A percentile compares a stretch with the other conserved stretches of the same genome.
Conservation (phyloP, 2,113 vertebrate genomes). For the Gymnorhina tibicen region DNA sequence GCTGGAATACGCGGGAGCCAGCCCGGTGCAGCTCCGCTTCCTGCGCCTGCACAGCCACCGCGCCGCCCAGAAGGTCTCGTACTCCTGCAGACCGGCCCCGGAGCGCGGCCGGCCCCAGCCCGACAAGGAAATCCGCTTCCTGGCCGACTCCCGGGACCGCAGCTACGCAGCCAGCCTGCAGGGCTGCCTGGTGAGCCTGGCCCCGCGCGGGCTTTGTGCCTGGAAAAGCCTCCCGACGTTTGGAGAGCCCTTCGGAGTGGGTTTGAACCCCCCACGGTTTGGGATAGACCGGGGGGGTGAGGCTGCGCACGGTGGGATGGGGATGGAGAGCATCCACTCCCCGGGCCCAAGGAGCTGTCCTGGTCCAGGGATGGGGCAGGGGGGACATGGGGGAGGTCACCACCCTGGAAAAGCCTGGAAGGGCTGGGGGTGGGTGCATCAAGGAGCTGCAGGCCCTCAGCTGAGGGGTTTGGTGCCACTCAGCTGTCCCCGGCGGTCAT, state of each 20-base stretch:
- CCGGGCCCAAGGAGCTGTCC: not conserved
- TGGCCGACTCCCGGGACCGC: slow-evolving; percentile 73
- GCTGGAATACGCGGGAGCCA: slow-evolving; percentile 79
- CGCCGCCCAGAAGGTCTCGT: slow-evolving; percentile 78
- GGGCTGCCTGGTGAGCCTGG: slow-evolving; percentile 78
- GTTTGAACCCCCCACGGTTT: fast-evolving
- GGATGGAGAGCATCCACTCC: not conserved
- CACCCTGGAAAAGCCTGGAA: not conserved
- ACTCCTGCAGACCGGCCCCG: slow-evolving; percentile 71
- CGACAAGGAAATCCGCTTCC: slow-evolving; percentile 76
- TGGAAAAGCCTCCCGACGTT: fast-evolving
- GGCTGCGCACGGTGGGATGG: fast-evolving
- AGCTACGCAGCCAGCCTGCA: slow-evolving; percentile 76
- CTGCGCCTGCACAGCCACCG: slow-evolving; percentile 80
- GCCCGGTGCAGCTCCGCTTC: slow-evolving; percentile 84
- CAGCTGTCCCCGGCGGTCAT: not conserved
- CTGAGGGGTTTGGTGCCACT: fast-evolving
- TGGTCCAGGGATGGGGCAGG: not conserved
- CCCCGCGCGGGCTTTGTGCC: fast-evolving
- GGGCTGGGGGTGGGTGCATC: not conserved
- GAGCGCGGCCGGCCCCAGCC: slow-evolving; percentile 34
- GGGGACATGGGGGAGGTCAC: too few relatives aligned
- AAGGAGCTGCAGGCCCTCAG: not conserved
- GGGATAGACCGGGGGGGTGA: not conserved
- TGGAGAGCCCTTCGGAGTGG: fast-evolving